Conservation (phyloP, 2,113 vertebrate genomes). For the Emberiza fucata region DNA sequence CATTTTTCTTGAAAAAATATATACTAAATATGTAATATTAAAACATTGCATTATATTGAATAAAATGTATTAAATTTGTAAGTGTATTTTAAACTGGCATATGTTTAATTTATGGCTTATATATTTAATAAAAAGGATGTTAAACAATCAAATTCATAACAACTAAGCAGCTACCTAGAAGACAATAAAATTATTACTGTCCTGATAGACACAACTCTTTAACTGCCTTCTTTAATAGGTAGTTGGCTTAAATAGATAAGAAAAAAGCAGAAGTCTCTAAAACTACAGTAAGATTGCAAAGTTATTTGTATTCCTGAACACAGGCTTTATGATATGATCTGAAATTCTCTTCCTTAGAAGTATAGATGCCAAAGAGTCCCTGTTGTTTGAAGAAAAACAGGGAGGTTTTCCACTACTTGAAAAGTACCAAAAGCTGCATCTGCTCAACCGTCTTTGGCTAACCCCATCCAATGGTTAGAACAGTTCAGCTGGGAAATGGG, state of each 20-base stretch:
- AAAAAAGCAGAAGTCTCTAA: not conserved
- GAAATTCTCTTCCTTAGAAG: not conserved
- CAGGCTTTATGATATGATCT: not conserved
- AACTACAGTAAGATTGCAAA: not conserved
- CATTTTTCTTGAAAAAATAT: not conserved
- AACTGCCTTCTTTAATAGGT: not conserved
- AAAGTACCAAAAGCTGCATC: not conserved
- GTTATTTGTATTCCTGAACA: not conserved
- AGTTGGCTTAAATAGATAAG: not conserved
- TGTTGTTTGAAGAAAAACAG: fast-evolving
- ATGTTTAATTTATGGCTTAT: not conserved
- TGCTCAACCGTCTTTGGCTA: not conserved
- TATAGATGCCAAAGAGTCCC: not conserved
- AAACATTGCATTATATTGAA: not conserved
- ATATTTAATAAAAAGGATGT: not conserved
- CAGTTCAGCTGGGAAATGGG: not conserved
- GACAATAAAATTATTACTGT: not conserved
- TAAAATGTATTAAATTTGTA: not conserved
- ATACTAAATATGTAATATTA: not conserved
- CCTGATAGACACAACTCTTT: not conserved
- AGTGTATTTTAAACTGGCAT: not conserved
- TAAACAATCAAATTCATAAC: not conserved
- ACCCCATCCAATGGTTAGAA: not conserved
- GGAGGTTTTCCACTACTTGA: not conserved
- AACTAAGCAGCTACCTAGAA: not conserved